These are phyloP conservation scores for Paraplagusia blochii DNA, from an alignment of 2,113 vertebrate species.

Conservation along the genomic window DNA sequence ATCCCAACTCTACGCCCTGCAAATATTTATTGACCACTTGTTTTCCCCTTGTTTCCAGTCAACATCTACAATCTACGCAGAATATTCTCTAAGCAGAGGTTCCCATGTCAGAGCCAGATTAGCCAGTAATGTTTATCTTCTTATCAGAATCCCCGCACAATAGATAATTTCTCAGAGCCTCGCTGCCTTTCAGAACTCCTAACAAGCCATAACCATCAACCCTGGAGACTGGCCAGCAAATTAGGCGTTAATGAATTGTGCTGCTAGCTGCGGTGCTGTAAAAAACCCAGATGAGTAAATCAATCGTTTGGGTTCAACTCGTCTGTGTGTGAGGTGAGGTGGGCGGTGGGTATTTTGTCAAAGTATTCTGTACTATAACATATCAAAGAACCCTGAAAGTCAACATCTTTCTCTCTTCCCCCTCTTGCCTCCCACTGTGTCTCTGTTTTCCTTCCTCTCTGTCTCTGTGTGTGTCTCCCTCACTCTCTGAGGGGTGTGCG, in stretches of 20 bases:
- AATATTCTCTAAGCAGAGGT: not conserved
- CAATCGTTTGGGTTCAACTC: too few species aligned
- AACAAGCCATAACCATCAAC: not conserved
- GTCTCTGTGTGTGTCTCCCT: slow-evolving; percentile 54
- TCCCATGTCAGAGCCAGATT: not conserved
- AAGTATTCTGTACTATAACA: slow-evolving; percentile 59
- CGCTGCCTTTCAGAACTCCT: not conserved
- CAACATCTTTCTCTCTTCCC: slow-evolving; percentile 67
- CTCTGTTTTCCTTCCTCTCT: slow-evolving; percentile 68
- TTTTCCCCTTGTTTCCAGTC: not conserved
- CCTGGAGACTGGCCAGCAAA: not conserved
- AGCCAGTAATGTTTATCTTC: not conserved
- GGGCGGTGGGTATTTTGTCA: slow-evolving; percentile 48
- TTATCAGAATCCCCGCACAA: not conserved
- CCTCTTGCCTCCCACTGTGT: slow-evolving; percentile 58
- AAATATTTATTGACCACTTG: not conserved
- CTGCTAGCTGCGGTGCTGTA: not conserved
- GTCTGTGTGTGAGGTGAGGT: slow-evolving; percentile 9
- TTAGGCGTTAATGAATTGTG: not conserved
- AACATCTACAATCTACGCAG: slow-evolving; percentile 15
- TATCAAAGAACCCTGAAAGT: slow-evolving; percentile 67
- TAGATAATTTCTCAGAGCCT: not conserved
- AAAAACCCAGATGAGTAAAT: slow-evolving; percentile 10
- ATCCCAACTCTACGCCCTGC: not conserved
- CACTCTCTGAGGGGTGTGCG: slow-evolving; percentile 57